Conservation (phyloP, 2,888 invertebrate species). For the Drosophila robusta region DNA sequence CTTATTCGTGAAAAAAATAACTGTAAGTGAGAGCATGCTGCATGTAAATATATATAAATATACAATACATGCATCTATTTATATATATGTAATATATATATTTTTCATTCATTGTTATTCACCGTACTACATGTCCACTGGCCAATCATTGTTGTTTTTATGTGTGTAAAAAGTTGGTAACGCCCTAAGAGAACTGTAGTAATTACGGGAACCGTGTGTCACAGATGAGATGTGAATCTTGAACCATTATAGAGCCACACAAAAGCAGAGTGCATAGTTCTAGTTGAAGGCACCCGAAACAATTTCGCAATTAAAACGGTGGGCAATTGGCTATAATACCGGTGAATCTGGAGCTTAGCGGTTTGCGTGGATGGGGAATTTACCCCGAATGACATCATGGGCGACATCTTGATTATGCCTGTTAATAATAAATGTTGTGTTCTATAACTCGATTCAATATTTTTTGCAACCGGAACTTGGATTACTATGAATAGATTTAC, state of each 20-base stretch:
- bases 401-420: slow-evolving; percentile 6
- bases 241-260: slow-evolving; percentile 5
- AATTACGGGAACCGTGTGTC: not conserved
- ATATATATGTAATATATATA: too few relatives aligned
- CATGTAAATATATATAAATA: too few relatives aligned
- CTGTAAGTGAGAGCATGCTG: too few relatives aligned
- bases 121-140: not conserved
- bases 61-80: too few relatives aligned
- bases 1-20: too few relatives aligned
- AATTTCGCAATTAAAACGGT: slow-evolving; percentile 2
- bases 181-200: not conserved
- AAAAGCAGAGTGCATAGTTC: not conserved
- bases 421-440: not conserved
- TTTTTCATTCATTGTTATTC: not conserved
- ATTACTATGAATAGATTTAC: not conserved
- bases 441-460: not conserved
- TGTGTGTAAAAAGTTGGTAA: slow-evolving; percentile 5
- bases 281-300: slow-evolving; percentile 11
- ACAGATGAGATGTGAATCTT: slow-evolving; percentile 12
- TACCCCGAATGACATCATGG: slow-evolving; percentile 19
- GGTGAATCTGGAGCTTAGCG: not conserved
- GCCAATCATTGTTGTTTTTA: not conserved
- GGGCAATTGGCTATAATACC: not conserved
- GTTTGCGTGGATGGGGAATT: slow-evolving; percentile 15
- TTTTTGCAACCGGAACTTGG: slow-evolving; percentile 2